Base-by-base conservation (phyloP, 2,888 invertebrate species). In the Microctonus aethiopoides region DNA sequence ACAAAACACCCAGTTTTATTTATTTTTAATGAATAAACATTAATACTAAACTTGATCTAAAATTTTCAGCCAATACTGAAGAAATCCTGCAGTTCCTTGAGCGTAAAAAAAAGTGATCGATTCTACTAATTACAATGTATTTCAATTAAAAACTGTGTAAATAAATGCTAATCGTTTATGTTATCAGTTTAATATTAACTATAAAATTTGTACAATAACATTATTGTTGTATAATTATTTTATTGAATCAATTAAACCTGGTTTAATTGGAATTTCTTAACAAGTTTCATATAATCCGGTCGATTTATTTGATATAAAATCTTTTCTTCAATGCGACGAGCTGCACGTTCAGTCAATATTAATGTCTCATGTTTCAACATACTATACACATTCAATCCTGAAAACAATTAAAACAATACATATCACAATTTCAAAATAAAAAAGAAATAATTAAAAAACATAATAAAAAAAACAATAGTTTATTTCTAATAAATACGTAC, bases 301-400 rank as follows among this genome's bases (percentile, higher is more conserved):
- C 92, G 89, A 83, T 95, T 89, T 11, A 95, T 86, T 75, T 93
- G 91, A 69, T 87, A 90, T 13, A 96, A 83, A 73, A 96, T 83
- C 81, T 91, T 92, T 62, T 94, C 91, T 87, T 98, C 96, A 74
- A 99, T 91, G 81, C 90, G 90, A 80, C 96, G 93, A 0, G 95
- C 91, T 0, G 98, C 98, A 56, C 91, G 90, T 75, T 93, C 87
- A 0, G 98, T 97, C 2, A 99, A 85, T 5, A 99, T 92, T 10
- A 99, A 87, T 0, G 98, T 98, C 74, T 96, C 94, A 87, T 99
- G 95, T 88, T 99, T 99, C 73, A 99, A 85, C 95, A 99, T 97
- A 39, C 98, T 97, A 87, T 94, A 94, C 0, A 98, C 97, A 89
- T 99, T 99, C 16, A 99, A 89, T 34, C 91, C 90, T 89, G 77